Evolutionary conservation across 2,113 vertebrate species (phyloP).

Genomic region (Labrus mixtus): DNA sequence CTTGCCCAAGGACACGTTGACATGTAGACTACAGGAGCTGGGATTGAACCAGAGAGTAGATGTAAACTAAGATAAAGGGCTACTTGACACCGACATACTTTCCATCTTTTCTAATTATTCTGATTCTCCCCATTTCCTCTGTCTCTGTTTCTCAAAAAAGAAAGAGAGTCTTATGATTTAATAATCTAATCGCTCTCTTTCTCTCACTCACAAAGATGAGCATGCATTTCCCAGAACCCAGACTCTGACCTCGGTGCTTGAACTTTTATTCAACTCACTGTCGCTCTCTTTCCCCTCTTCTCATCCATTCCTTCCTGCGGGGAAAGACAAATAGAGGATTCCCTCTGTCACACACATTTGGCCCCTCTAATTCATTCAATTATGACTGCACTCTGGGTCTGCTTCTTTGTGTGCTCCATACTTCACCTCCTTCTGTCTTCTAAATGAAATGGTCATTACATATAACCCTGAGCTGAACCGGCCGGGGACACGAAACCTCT

Average conservation of each 20-base stretch:
- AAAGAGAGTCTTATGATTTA: neutral
- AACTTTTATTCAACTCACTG: constrained; percentile 14
- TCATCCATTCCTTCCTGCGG: neutral
- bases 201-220: neutral
- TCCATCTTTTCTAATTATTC: neutral
- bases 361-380: constrained; percentile 15
- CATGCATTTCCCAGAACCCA: neutral
- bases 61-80: neutral
- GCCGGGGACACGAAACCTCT: neutral
- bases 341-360: constrained; percentile 6
- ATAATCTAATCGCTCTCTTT: neutral
- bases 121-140: neutral
- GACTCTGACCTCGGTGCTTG: constrained; percentile 5
- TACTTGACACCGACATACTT: neutral
- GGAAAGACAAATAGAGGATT: constrained; percentile 5
- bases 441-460: constrained; percentile 13
- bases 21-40: no score
- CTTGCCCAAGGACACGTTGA: no score
- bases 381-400: neutral
- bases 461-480: neutral
- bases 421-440: constrained; percentile 6
- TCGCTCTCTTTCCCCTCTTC: neutral
- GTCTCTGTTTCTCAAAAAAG: neutral
- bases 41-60: neutral
- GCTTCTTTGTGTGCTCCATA: constrained; percentile 7